These are phyloP conservation scores for Bolborhynchus lineola DNA, from an alignment of 2,113 vertebrate genomes.

Conservation along the genomic window DNA sequence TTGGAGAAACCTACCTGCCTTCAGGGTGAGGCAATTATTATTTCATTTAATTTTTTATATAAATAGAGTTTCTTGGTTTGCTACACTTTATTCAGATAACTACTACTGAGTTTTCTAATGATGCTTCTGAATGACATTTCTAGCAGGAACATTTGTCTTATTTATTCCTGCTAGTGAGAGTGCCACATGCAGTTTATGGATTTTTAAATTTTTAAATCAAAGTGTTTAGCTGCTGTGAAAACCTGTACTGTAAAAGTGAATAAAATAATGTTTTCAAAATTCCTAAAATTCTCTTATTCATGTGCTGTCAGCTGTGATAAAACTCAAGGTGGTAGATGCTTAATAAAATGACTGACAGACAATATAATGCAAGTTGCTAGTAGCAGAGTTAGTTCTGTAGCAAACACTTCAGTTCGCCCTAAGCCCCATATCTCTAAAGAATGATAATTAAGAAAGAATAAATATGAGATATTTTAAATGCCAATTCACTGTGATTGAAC, in stretches of 20 bases:
- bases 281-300: not conserved
- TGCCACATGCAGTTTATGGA: not conserved
- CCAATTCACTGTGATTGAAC: not conserved
- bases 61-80: not conserved
- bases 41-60: not conserved
- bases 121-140: not conserved
- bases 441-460: constrained; percentile 23
- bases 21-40: not conserved
- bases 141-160: not conserved
- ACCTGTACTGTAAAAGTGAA: not conserved
- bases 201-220: not conserved
- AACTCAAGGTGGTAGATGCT: not conserved
- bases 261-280: not conserved
- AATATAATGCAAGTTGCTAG: not conserved
- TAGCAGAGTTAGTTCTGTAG: not conserved
- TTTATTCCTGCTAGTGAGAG: not conserved
- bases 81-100: not conserved
- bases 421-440: not conserved
- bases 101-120: not conserved
- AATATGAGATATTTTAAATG: not conserved
- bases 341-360: constrained; percentile 37
- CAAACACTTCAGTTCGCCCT: not conserved
- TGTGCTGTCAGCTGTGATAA: not conserved
- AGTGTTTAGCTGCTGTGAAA: not conserved
- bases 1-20: not conserved